These are phyloP conservation scores for Globia sparganii DNA, from an alignment of 2,888 invertebrate species.

Conservation along the genomic window DNA sequence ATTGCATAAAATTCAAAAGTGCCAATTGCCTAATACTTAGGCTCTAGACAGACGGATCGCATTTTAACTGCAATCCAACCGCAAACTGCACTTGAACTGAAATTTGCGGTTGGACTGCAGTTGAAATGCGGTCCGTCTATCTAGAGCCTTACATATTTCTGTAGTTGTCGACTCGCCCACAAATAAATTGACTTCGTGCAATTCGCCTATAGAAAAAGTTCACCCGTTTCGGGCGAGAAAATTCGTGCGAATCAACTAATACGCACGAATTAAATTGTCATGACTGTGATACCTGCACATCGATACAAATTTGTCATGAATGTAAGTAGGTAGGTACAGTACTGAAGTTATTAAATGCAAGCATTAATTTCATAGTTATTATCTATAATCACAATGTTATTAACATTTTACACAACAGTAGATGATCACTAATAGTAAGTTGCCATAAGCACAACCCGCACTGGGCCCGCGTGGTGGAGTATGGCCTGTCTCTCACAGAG, in stretches of 20 bases:
- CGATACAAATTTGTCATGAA: conserved; percentile 18
- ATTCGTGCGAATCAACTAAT: neutral
- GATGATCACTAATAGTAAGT: conserved; percentile 5
- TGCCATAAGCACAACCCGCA: too few relatives aligned
- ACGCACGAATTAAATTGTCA: conserved; percentile 2
- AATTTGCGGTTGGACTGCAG: too few relatives aligned
- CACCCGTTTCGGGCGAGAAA: neutral
- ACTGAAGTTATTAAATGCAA: conserved; percentile 11
- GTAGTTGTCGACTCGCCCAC: neutral
- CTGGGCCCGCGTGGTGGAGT: too few relatives aligned
- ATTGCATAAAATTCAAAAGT: neutral
- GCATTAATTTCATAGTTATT: conserved; percentile 11
- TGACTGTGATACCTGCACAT: conserved; percentile 1
- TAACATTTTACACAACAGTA: conserved; percentile 8
- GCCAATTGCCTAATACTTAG: neutral
- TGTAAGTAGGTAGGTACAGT: conserved; percentile 12
- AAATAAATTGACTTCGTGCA: too few relatives aligned
- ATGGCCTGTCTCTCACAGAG: too few relatives aligned
- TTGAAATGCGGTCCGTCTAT: too few relatives aligned
- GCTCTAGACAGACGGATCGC: too few relatives aligned
- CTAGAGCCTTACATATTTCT: neutral
- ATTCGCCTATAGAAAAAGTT: neutral
- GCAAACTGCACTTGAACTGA: too few relatives aligned
- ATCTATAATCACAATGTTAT: conserved; percentile 29
- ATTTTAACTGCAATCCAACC: too few relatives aligned